Conservation (phyloP, 2,797 vertebrate species). For the Esox masquinongy region DNA sequence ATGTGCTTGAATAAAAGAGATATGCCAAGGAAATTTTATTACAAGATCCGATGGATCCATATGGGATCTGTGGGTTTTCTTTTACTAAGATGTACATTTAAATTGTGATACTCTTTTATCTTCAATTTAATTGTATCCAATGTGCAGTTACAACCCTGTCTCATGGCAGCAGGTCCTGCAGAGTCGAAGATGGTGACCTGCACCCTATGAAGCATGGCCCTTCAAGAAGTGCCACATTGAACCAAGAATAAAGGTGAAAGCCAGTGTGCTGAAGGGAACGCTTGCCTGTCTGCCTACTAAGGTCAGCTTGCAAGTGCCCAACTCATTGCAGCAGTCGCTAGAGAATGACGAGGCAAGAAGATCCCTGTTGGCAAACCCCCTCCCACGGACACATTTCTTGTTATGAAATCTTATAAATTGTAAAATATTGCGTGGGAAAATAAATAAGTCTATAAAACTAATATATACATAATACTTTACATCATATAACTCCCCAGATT, state of each 20-base stretch:
- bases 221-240: too few species aligned
- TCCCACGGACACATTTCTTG: neutral
- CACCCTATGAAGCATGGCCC: too few species aligned
- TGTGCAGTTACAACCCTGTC: too few species aligned
- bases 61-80: slow-evolving; percentile 10
- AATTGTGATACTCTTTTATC: neutral
- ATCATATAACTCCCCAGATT: slow-evolving; percentile 81
- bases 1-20: neutral
- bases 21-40: neutral
- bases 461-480: slow-evolving; percentile 97
- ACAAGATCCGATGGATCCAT: slow-evolving; percentile 57
- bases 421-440: slow-evolving; percentile 80
- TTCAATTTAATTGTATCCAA: neutral
- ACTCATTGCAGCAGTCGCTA: too few species aligned
- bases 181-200: too few species aligned
- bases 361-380: too few species aligned
- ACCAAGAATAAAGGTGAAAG: too few species aligned
- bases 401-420: slow-evolving; percentile 53
- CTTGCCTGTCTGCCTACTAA: too few species aligned
- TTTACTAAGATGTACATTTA: slow-evolving; percentile 35
- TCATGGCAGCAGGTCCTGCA: too few species aligned
- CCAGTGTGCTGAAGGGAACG: too few species aligned
- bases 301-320: too few species aligned
- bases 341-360: too few species aligned
- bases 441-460: slow-evolving; percentile 89